phyloP scores from a whole-genome alignment of 2,888 invertebrate genomes.

The Agrotis clavis region DNA sequence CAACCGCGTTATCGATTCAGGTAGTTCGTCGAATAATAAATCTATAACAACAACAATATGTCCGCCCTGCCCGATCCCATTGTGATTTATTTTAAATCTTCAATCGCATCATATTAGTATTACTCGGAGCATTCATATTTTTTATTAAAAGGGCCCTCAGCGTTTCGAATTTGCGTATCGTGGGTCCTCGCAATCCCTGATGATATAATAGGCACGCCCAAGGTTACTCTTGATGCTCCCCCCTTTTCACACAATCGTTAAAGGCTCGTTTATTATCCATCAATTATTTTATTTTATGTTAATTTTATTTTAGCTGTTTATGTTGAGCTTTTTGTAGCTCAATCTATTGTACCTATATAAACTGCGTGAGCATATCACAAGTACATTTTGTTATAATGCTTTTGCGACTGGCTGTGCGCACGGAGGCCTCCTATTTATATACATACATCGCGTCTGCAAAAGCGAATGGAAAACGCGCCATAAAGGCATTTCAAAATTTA shows the following conservation, averaged over 20 bases:
- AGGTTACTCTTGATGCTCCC: slow-evolving; percentile 73
- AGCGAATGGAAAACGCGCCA: slow-evolving; percentile 89
- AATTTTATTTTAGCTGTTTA: slow-evolving; percentile 68
- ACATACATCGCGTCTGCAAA: slow-evolving; percentile 72
- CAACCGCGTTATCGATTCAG: slow-evolving; percentile 86
- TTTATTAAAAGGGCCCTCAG: slow-evolving; percentile 75
- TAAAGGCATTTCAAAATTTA: slow-evolving; percentile 91
- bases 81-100: slow-evolving; percentile 79
- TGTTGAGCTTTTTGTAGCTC: slow-evolving; percentile 62
- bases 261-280: slow-evolving; percentile 86
- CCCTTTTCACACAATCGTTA: slow-evolving; percentile 84
- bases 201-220: slow-evolving; percentile 83
- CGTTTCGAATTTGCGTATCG: slow-evolving; percentile 81
- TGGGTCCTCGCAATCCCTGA: slow-evolving; percentile 70
- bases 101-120: slow-evolving; percentile 79
- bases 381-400: slow-evolving; percentile 43
- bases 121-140: slow-evolving; percentile 71
- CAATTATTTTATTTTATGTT: slow-evolving; percentile 75
- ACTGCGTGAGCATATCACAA: slow-evolving; percentile 79
- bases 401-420: slow-evolving; percentile 84
- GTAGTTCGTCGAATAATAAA: slow-evolving; percentile 87
- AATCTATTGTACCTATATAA: slow-evolving; percentile 47
- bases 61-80: slow-evolving; percentile 73
- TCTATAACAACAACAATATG: slow-evolving; percentile 84
- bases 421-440: slow-evolving; percentile 83